Base-by-base conservation (phyloP, 2,797 vertebrate species). In the Neostethus bicornis region DNA sequence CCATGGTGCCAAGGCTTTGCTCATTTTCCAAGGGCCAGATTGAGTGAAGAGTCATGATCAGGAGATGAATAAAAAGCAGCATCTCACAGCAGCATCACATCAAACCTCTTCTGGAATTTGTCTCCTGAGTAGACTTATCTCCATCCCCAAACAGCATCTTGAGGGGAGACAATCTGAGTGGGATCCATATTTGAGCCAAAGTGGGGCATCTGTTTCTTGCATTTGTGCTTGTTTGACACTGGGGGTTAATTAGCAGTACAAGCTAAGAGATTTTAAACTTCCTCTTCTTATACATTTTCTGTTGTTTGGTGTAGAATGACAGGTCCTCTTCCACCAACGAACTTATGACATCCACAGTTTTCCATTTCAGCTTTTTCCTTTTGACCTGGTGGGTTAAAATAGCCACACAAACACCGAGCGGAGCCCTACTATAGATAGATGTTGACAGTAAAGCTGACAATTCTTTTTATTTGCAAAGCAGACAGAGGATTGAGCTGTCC, bases 41-140 rank as follows among this genome's bases (percentile, higher is more conserved):
- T 11, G 60, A 69, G 62, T 67, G 75, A 63, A 77, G 73, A 70
- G 52, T 56, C 62, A 71, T 12, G n/a, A n/a, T n/a, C n/a, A 14
- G 37, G 66, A 78, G 81, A 88, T 87, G 81, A 88, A 89, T 91
- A 73, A 70, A 70, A 79, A 74, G 63, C 70, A 83, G 85, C 86
- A 87, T 91, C 85, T 89, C 77, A 74, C 80, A 86, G 59, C 57
- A 78, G 81, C 62, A 75, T 83, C 83, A 67, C 62, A 75, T 83
- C 83, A 67, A 76, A 80, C 76, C 75, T 56, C 63, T 75, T 80
- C 67, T 75, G 83, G 87, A 91, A 92, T 90, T 86, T 79, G 76
- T 58, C 73, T 83, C 75, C 76, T 79, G 47, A 68, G 77, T 39
- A 70, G 75, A 85, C 88, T 82, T 80, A 73, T 31, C 73, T 72